Conservation (phyloP, 1,140 invertebrate genomes). For the Procambarus virginalis region DNA sequence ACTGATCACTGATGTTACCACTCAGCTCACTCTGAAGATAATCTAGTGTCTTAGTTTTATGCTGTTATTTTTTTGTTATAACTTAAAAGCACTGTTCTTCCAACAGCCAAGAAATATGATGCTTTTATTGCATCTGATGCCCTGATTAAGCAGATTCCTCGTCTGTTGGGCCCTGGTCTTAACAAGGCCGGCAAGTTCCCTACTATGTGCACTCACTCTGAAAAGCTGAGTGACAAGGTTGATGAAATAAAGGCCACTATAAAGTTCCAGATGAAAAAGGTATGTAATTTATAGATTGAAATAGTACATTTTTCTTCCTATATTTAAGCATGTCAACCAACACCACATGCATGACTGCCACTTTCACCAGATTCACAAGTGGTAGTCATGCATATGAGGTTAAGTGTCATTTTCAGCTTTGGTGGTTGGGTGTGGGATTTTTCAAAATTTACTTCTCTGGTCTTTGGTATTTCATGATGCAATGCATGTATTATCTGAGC, state of each 20-base stretch:
- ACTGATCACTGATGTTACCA: slow-evolving; percentile 35
- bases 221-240: slow-evolving; percentile 95
- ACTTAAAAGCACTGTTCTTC: not conserved
- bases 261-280: slow-evolving; percentile 99
- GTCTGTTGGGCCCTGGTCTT: slow-evolving; percentile 97
- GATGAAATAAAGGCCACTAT: slow-evolving; percentile 99
- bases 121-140: slow-evolving; percentile 99
- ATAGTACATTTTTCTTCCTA: no score
- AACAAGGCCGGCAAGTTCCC: slow-evolving; percentile 99
- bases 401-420: no score
- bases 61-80: slow-evolving; percentile 1
- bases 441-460: no score
- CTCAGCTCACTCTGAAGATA: slow-evolving; percentile 69
- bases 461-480: slow-evolving; percentile 17
- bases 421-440: no score
- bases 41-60: not conserved
- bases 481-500: slow-evolving; percentile 62
- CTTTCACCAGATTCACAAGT: no score
- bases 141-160: slow-evolving; percentile 99
- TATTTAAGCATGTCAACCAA: no score
- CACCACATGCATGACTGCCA: no score
- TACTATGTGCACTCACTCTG: slow-evolving; percentile 95
- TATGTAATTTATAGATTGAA: slow-evolving; percentile 72
- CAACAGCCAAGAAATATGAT: slow-evolving; percentile 91
- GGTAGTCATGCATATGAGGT: no score